Conservation (phyloP, 2,797 vertebrate species). For the Melanotaenia pygmaea region DNA sequence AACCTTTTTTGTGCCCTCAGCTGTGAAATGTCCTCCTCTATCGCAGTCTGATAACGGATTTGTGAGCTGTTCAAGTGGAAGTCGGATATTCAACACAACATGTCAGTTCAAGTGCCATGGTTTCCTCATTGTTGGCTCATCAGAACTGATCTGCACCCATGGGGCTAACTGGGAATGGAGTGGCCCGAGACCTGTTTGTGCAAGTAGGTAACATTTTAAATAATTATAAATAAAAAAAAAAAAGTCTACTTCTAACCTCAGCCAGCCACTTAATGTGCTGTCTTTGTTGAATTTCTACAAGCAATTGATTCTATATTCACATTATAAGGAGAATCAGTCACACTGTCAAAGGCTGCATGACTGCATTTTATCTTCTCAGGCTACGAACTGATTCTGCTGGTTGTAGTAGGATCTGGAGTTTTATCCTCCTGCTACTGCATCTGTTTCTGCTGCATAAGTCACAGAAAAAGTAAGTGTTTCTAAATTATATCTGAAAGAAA, state of each 20-base stretch:
- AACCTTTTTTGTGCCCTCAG: conserved; percentile 47
- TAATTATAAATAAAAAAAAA: background rate
- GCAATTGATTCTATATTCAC: background rate
- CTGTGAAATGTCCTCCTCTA: conserved; percentile 48
- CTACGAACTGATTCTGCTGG: conserved; percentile 66
- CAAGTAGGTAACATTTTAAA: conserved; percentile 43
- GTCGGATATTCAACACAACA: conserved; percentile 55
- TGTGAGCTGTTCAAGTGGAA: conserved; percentile 48
- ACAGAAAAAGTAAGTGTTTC: conserved; percentile 69
- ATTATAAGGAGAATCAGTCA: background rate
- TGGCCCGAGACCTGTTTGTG: conserved; percentile 57
- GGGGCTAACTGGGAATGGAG: conserved; percentile 54
- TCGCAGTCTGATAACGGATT: conserved; percentile 43
- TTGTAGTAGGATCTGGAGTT: conserved; percentile 54
- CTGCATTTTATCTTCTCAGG: conserved; percentile 40
- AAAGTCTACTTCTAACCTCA: background rate
- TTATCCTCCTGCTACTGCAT: conserved; percentile 54
- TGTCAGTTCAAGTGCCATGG: conserved; percentile 66
- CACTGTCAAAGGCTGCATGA: background rate
- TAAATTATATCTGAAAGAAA: background rate
- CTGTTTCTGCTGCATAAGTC: conserved; percentile 66
- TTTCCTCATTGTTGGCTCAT: conserved; percentile 43
- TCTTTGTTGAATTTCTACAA: background rate
- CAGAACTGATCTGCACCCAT: conserved; percentile 50
- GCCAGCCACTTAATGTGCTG: accelerated